Evolutionary conservation across 2,797 vertebrate species (phyloP).

Genomic region (Cryptoprocta ferox): DNA sequence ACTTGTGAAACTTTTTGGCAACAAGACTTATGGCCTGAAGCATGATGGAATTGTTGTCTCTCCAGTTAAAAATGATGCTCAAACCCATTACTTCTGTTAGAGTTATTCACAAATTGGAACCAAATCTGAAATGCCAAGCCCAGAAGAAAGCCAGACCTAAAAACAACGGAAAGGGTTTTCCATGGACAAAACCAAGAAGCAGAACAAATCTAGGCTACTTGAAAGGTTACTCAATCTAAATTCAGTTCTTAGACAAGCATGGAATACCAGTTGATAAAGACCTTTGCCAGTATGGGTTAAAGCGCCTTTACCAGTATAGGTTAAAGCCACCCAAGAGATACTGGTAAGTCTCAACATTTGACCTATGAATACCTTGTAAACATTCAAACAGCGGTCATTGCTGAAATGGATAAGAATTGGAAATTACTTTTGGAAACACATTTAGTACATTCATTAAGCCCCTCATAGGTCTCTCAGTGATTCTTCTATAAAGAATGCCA

Average conservation of each 20-base stretch:
- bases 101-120: conserved; percentile 15
- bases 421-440: background rate
- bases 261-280: background rate
- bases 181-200: background rate
- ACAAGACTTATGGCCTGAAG: background rate
- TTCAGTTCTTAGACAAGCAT: background rate
- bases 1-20: conserved; percentile 49
- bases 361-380: background rate
- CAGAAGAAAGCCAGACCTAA: conserved; percentile 38
- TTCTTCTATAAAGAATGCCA: background rate
- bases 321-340: background rate
- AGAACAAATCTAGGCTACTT: background rate
- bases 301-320: background rate
- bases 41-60: conserved; percentile 57
- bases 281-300: background rate
- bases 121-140: background rate
- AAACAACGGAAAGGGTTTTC: background rate
- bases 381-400: background rate
- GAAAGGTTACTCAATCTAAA: background rate
- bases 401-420: background rate
- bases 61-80: conserved; percentile 29
- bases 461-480: background rate
- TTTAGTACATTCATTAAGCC: background rate
- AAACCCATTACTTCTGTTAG: background rate
- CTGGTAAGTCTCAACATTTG: background rate